Base-by-base conservation (phyloP, 2,888 invertebrate genomes). In the Acheta domesticus region DNA sequence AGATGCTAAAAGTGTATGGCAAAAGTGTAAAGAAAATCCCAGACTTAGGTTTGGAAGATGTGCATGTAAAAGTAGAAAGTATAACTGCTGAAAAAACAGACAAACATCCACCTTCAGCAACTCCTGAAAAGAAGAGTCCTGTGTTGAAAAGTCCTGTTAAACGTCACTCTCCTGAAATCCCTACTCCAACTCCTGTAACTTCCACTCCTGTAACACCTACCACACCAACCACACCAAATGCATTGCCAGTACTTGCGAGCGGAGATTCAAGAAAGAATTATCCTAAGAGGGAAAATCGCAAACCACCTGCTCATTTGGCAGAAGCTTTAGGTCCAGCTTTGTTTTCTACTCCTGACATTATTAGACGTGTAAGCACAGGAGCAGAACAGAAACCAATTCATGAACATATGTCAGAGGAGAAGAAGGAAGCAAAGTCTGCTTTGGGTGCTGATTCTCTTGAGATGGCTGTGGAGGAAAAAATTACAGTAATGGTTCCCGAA, bases 281-380 rank as follows among this genome's bases (percentile, higher is more conserved):
- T 78, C 84, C 84, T 12, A 83, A 83, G 79, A 80, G 83, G 20
- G 83, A 83, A 83, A 90, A 90, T 81, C 90, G 90, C 82, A 92
- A 92, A 85, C 89, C 90, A 49, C 91, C 91, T 21, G 89, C 91
- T 20, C 91, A 90, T 84, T 87, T 91, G 76, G 89, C 89, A 0
- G 88, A 88, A 80, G 84, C 87, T 50, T 82, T 88, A 73, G 89
- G 88, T 5, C 89, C 93, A 80, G 92, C 93, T 73, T 86, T 94
- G 80, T 94, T 94, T 86, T 93, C 94, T 11, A 91, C 93, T 75
- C 94, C 94, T 23, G 94, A 94, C 88, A 93, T 94, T 79, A 93
- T 93, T 80, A 89, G 93, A 83, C 89, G 93, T 83, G 92, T 93
- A 20, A 79, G 80, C 21, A 79, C 79, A 20, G 80, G 79, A 73